A percentile compares a stretch with the other conserved stretches of the same genome.
Evolutionary conservation across 2,113 vertebrate genomes (phyloP).

Genomic region (Erinaceus europaeus): DNA sequence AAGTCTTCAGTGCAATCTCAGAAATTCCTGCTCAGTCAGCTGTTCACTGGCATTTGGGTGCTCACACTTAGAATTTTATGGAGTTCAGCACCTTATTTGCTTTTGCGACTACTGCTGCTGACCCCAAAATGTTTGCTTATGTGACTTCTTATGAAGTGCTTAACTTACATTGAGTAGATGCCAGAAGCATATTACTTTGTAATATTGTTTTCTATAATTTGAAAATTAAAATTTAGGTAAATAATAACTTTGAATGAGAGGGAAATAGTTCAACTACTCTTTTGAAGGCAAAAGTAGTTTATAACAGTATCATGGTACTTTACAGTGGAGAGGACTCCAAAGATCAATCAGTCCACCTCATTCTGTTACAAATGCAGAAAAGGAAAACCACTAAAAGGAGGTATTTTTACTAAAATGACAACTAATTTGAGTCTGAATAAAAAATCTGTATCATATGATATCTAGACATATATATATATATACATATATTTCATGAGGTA

Average conservation of each 20-base stretch:
- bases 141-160: conserved; percentile 1
- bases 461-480: not conserved
- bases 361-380: not conserved
- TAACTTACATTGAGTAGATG: not conserved
- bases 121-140: conserved; percentile 42
- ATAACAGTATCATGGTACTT: not conserved
- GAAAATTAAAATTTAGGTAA: not conserved
- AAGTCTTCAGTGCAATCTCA: not conserved
- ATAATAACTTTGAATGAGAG: conserved; percentile 21
- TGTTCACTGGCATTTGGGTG: not conserved
- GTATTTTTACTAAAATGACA: not conserved
- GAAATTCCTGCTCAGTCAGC: not conserved
- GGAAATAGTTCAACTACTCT: not conserved
- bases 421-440: not conserved
- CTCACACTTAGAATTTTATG: not conserved
- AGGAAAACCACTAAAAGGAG: not conserved
- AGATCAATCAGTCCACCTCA: not conserved
- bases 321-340: not conserved
- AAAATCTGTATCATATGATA: not conserved
- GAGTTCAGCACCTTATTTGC: conserved; percentile 20
- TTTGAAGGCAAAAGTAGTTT: not conserved
- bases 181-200: not conserved
- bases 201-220: not conserved
- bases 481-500: not conserved
- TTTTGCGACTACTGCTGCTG: not conserved